Percentiles rank a stretch among this genome's conserved stretches.
phyloP scores from a whole-genome alignment of 64 coral and sea anemone species.

The Platygyra sinensis region DNA sequence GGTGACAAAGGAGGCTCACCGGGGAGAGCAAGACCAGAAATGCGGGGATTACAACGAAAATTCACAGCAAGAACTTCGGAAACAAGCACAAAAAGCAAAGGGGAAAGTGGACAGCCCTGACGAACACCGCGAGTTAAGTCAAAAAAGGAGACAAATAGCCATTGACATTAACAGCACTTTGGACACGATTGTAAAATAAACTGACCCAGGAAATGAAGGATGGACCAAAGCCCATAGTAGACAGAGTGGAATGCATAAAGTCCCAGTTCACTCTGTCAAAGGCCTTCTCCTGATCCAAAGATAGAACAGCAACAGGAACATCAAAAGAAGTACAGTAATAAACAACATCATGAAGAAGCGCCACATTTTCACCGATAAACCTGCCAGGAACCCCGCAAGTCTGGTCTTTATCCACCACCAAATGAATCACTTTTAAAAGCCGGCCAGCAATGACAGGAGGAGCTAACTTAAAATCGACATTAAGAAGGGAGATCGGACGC shows the following conservation, averaged over 20 bases:
- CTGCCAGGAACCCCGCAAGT: too few relatives aligned
- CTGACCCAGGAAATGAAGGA: constrained; percentile 15
- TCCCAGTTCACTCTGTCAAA: too few relatives aligned
- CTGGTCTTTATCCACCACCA: too few relatives aligned
- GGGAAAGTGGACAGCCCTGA: not conserved
- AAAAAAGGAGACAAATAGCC: constrained; percentile 17
- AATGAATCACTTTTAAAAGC: too few relatives aligned
- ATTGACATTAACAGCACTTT: constrained; percentile 35
- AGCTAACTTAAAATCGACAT: not conserved
- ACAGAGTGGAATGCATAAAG: not conserved
- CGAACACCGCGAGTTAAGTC: not conserved
- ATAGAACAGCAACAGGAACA: too few relatives aligned
- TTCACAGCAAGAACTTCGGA: not conserved
- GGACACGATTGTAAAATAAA: constrained; percentile 7
- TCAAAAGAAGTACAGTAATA: too few relatives aligned
- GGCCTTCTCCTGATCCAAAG: too few relatives aligned
- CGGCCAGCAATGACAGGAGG: too few relatives aligned
- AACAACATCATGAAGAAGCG: too few relatives aligned
- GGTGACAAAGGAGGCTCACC: not conserved
- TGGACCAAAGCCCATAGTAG: not conserved
- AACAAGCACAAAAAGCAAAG: not conserved
- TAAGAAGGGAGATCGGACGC: constrained; percentile 32
- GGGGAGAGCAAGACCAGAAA: not conserved
- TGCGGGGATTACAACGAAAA: not conserved
- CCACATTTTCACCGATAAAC: too few relatives aligned